Percentiles rank a stretch among this genome's conserved stretches.
Evolutionary conservation across 2,888 invertebrate species (phyloP).

Genomic region (Orthosia gracilis): DNA sequence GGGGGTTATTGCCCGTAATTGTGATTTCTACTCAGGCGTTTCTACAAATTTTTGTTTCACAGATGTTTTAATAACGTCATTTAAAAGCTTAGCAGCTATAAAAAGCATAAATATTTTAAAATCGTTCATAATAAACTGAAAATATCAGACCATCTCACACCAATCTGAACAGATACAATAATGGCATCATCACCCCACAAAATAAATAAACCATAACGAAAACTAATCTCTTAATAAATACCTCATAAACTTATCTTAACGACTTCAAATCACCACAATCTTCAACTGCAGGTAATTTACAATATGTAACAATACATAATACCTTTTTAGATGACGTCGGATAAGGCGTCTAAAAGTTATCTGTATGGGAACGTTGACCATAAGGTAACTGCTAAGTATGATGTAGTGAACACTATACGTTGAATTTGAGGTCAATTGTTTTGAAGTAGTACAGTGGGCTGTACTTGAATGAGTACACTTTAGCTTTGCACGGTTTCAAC

Average conservation of each 20-base stretch:
- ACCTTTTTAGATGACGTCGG: conserved; percentile 45
- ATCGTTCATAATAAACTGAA: too few species aligned
- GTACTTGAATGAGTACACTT: background rate
- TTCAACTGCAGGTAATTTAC: conserved; percentile 33
- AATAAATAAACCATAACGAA: background rate
- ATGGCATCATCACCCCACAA: conserved; percentile 6
- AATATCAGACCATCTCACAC: too few species aligned
- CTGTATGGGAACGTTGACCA: conserved; percentile 52
- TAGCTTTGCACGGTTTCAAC: background rate
- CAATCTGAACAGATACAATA: background rate
- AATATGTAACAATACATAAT: conserved; percentile 52
- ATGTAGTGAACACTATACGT: conserved; percentile 30
- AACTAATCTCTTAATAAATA: conserved; percentile 1
- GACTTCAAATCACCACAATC: conserved; percentile 35
- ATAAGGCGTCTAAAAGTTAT: conserved; percentile 55
- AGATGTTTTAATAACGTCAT: too few species aligned
- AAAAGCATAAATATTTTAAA: too few species aligned
- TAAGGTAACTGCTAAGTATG: conserved; percentile 23
- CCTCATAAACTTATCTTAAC: conserved; percentile 26
- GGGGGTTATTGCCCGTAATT: too few species aligned
- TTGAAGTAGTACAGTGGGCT: conserved; percentile 13
- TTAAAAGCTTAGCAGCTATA: too few species aligned
- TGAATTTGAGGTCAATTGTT: conserved; percentile 52
- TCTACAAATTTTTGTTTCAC: too few species aligned
- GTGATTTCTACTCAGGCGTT: too few species aligned